Base-by-base conservation (phyloP, 2,113 vertebrate genomes). In the Nettapus auritus region DNA sequence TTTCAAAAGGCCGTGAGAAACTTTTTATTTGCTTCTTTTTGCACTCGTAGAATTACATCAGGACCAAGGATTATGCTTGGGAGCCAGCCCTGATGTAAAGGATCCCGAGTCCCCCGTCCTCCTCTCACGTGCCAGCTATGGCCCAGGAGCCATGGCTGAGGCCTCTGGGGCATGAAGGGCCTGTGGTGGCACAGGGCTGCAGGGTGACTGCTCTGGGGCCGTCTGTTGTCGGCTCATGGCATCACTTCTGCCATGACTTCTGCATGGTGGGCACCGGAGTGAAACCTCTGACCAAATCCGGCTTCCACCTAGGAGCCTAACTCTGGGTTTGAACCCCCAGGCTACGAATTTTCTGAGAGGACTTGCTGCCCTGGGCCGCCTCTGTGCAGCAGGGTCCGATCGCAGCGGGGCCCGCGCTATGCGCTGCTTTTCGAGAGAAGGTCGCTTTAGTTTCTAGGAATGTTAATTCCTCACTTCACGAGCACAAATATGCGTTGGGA, bases 301-400 rank as follows among this genome's bases (percentile, higher is more conserved):
- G 25, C 31, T 59, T 87, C 66, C 17, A 11, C 50, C 77, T 36
- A n/a, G 42, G 60, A 86, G 38, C 60, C 34, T 57, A 33, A 76
- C 46, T 86, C 57, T n/a, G 14, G 2, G 5, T 53, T 64, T 75
- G 73, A 93, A n/a, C 15, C 38, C 34, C 3, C 5, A 33, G 3
- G 14, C 64, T 26, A 18, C 79, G 22, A 18, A 7, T 81, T 84
- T 81, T 11, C 11, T 71, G 28, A 11, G 4, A 36, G 38, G 28
- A 26, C 22, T 81, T 2, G 1, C 14, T 46, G 1, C 8, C 15
- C 1, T 17, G 55, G 28, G 46, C 59, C 59, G 31, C 55, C 55
- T 64, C 57, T 57, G 28, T 12, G 42, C 2, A 2, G 4, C n/a
- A 33, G 53, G 79, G 28, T 71, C 57, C 0, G 0, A 11, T 57